These are phyloP conservation scores for Excalfactoria chinensis DNA, from an alignment of 2,113 vertebrate species.

Conservation along the genomic window DNA sequence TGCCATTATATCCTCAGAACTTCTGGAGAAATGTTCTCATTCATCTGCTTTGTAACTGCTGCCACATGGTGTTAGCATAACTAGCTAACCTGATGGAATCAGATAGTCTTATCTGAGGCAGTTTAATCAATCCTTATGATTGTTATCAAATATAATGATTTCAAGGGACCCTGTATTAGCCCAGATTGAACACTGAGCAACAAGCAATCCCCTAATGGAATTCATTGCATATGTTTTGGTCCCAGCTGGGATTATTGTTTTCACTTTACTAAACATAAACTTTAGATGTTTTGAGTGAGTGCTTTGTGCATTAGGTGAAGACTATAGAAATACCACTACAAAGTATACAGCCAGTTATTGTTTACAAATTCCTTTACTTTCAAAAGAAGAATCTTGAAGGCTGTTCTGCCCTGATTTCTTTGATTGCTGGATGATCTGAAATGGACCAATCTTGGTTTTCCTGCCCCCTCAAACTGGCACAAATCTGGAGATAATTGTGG, in stretches of 20 bases:
- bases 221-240: neutral
- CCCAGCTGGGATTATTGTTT: neutral
- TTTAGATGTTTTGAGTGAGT: neutral
- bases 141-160: constrained; percentile 57
- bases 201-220: constrained; percentile 1
- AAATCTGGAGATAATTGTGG: neutral
- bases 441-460: neutral
- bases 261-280: neutral
- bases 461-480: neutral
- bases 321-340: neutral
- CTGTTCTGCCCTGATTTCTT: neutral
- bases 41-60: neutral
- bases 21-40: neutral
- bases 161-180: neutral
- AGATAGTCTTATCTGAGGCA: constrained; percentile 7
- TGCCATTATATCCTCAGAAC: neutral
- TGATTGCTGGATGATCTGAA: neutral
- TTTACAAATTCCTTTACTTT: neutral
- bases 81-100: neutral
- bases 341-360: neutral
- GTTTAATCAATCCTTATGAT: constrained; percentile 50
- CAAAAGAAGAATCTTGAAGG: neutral
- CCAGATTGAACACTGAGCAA: neutral
- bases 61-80: constrained; percentile 5
- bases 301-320: constrained; percentile 1